Base-by-base conservation (phyloP, 1,140 invertebrate species). In the Megalopta genalis region DNA sequence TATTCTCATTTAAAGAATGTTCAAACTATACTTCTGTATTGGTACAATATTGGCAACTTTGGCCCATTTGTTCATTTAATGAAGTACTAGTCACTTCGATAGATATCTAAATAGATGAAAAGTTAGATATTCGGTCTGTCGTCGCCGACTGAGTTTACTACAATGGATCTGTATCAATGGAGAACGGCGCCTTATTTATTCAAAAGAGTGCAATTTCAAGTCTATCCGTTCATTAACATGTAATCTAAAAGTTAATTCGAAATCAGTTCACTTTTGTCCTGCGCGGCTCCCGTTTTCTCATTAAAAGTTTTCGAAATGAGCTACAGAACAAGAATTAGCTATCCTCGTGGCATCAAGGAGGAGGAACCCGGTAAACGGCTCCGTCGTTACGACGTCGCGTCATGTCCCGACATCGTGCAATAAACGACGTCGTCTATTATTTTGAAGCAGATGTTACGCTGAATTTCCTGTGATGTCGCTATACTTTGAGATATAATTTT, bases 361-460 rank as follows among this genome's bases (percentile, higher is more conserved):
- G 57, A 39, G 39, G 32, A 46, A 25, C 57, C 25, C 21, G 27
- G 32, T 62, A 71, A 77, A 77, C 39, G 27, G 32, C 21, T 54
- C 21, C 65, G 46, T 52, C 42, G 42, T 67, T 42, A 42, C 42
- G 32, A 18, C 16, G 27, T 16, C 27, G 42, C 25, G 32, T 71
- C 67, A 77, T 77, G 21, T 46, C 27, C 32, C 42, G 65, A 37
- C 21, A 37, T 54, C 25, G 42, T 39, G n/a, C 66, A 21, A 77
- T 77, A 77, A 77, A 77, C 60, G 42, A 62, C 75, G 5, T 18
- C 49, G 10, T 59, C 63, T 39, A 63, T 77, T 77, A 77, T 77
- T 62, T 27, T n/a, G 4, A 27, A 16, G 21, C 25, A 57, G 21
- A 23, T 5, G 42, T 39, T 25, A 39, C 57, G 25, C 37, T 46